Conservation (phyloP, 2,888 invertebrate species). For the Drosophila falleni region DNA sequence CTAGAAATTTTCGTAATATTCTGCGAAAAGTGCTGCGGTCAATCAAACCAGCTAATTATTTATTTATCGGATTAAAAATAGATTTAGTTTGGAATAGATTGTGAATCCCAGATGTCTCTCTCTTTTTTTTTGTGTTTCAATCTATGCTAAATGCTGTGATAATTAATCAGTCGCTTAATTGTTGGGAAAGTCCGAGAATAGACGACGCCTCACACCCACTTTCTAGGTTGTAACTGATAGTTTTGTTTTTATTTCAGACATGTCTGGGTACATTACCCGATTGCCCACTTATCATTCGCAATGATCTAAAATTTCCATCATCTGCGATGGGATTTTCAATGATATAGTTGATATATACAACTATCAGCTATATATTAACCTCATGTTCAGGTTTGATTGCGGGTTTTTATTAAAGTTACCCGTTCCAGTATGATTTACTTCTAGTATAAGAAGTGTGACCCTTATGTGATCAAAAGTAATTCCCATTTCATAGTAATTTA, state of each 20-base stretch:
- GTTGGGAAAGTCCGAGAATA: constrained; percentile 57
- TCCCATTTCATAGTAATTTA: not conserved
- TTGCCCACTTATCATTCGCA: constrained; percentile 33
- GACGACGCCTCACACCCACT: constrained; percentile 26
- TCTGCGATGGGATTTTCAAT: constrained; percentile 41
- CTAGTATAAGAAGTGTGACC: constrained; percentile 9
- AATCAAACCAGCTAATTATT: constrained; percentile 19
- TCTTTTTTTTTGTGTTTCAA: not conserved
- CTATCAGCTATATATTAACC: constrained; percentile 22
- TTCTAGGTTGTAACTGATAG: constrained; percentile 15
- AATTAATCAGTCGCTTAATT: constrained; percentile 65
- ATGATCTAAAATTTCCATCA: constrained; percentile 50
- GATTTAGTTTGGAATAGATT: constrained; percentile 10
- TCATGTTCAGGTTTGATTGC: constrained; percentile 22
- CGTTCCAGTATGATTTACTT: not conserved
- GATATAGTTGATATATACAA: constrained; percentile 1
- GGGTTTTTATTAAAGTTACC: constrained; percentile 16
- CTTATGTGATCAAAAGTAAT: constrained; percentile 5
- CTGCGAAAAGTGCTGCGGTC: constrained; percentile 54
- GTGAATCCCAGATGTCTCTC: constrained; percentile 49
- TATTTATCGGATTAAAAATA: constrained; percentile 27
- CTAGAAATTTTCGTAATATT: constrained; percentile 29
- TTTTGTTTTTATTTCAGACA: constrained; percentile 21
- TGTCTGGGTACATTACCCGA: constrained; percentile 41
- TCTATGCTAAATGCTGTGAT: constrained; percentile 48